A percentile compares a stretch with the other conserved stretches of the same genome.
Evolutionary conservation across 30 jellyfish, hydroid and myxozoan genomes (phyloP).

Genomic region (Pseudorhiza aurosa): DNA sequence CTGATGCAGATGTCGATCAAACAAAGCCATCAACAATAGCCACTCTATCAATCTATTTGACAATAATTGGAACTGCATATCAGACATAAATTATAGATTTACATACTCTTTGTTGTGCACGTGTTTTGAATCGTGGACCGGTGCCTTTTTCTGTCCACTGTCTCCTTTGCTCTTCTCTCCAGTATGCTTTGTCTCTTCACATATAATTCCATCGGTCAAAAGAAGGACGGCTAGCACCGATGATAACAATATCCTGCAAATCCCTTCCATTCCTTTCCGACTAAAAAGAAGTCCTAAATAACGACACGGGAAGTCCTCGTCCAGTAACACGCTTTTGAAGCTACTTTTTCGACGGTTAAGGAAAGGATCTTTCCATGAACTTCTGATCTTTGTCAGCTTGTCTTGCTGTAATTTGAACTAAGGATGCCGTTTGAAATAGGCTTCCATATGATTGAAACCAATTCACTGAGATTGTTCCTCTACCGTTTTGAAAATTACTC

Average conservation of each 20-base stretch:
- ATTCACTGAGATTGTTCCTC: neutral
- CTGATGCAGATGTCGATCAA: too few species aligned
- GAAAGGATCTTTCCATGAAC: neutral
- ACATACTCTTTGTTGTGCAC: constrained; percentile 96
- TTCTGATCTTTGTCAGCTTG: neutral
- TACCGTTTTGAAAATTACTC: constrained; percentile 1
- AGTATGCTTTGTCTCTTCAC: constrained; percentile 13
- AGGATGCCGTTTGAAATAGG: neutral
- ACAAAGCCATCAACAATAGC: neutral
- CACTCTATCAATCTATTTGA: neutral
- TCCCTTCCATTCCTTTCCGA: constrained; percentile 25
- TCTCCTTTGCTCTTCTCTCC: neutral
- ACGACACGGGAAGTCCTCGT: too few species aligned
- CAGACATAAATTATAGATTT: neutral
- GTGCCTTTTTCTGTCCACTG: constrained; percentile 63
- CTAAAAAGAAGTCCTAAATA: too few species aligned
- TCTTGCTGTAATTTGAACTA: neutral
- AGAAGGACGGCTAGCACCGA: neutral
- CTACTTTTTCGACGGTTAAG: neutral
- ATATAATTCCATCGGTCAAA: neutral
- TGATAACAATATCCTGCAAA: neutral
- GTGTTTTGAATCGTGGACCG: constrained; percentile 88
- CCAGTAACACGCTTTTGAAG: neutral
- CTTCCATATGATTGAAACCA: neutral
- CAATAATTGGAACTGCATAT: neutral